Evolutionary conservation across 2,888 invertebrate species (phyloP).

Genomic region (Drosophila anomelani): DNA sequence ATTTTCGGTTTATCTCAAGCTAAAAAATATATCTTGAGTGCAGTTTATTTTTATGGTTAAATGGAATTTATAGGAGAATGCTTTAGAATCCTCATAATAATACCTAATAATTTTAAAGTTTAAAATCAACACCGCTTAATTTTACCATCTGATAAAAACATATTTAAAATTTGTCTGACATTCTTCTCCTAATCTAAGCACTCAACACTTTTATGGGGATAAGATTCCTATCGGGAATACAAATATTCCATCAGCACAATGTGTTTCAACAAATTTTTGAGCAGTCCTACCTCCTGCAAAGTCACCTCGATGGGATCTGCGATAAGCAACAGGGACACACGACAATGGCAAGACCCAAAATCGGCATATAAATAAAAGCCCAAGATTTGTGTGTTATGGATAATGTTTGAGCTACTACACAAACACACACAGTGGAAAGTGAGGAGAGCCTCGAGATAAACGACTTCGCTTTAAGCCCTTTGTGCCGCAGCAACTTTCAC

Average conservation of each 20-base stretch:
- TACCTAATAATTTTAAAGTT: background rate
- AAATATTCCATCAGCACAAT: slow-evolving; percentile 41
- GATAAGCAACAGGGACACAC: slow-evolving; percentile 54
- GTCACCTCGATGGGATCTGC: slow-evolving; percentile 41
- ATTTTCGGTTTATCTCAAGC: slow-evolving; percentile 23
- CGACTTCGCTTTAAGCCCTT: slow-evolving; percentile 23
- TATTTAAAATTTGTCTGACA: slow-evolving; percentile 22
- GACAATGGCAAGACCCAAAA: slow-evolving; percentile 39
- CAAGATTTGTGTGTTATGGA: slow-evolving; percentile 38
- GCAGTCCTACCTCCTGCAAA: slow-evolving; percentile 17
- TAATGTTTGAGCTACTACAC: slow-evolving; percentile 47
- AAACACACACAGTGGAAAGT: slow-evolving; percentile 25
- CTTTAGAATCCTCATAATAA: background rate
- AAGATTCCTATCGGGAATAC: slow-evolving; percentile 26
- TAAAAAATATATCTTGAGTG: slow-evolving; percentile 17
- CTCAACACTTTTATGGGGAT: slow-evolving; percentile 21
- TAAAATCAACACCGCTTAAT: background rate
- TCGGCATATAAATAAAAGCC: slow-evolving; percentile 48
- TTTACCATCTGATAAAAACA: slow-evolving; percentile 6
- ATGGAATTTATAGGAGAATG: background rate
- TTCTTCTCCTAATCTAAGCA: slow-evolving; percentile 1
- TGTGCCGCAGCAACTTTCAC: slow-evolving; percentile 68
- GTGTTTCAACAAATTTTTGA: slow-evolving; percentile 28
- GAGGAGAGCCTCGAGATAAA: slow-evolving; percentile 25
- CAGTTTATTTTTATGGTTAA: background rate